Evolutionary conservation across 2,113 vertebrate species (phyloP).

Genomic region (Lycaon pictus): DNA sequence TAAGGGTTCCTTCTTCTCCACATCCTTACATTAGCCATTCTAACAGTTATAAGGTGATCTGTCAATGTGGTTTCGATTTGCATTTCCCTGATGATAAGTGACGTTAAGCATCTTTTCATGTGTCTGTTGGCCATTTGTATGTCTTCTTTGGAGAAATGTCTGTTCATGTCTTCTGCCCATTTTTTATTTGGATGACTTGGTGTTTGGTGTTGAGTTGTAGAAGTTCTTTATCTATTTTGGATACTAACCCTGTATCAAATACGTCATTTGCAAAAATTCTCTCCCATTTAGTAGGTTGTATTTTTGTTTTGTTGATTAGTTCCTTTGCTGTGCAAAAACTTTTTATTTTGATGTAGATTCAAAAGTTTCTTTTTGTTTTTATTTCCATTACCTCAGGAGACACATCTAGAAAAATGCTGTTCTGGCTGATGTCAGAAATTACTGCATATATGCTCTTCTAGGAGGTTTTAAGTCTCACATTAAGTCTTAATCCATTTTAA

Average conservation of each 20-base stretch:
- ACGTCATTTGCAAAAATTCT: background rate
- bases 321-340: background rate
- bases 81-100: background rate
- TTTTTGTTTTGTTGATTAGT: background rate
- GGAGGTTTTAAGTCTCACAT: background rate
- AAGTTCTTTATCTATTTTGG: background rate
- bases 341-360: background rate
- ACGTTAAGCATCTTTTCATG: background rate
- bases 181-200: background rate
- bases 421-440: background rate
- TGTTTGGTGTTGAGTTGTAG: background rate
- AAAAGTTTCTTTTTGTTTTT: background rate
- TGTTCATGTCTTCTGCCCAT: background rate
- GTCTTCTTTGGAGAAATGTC: background rate
- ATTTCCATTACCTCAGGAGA: background rate
- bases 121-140: background rate
- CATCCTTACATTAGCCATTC: background rate
- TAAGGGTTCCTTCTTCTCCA: background rate
- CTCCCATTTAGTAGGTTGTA: background rate
- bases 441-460: no score
- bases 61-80: background rate
- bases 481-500: background rate
- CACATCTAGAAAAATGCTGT: background rate
- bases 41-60: background rate
- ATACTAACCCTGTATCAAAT: background rate